A percentile compares a stretch with the other conserved stretches of the same genome.
Conservation (phyloP, 2,888 invertebrate species). For the Plagodis dolabraria region DNA sequence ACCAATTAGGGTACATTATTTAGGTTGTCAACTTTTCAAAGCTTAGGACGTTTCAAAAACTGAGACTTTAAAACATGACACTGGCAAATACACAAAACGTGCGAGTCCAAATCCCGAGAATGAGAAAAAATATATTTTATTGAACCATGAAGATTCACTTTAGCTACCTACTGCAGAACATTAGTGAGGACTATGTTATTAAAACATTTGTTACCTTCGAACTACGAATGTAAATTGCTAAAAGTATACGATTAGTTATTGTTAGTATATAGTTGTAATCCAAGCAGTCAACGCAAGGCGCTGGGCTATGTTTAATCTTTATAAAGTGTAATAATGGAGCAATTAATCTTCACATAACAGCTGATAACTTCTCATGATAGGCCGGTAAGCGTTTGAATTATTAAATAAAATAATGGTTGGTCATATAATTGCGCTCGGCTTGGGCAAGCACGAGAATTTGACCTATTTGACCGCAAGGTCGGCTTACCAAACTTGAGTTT, state of each 20-base stretch:
- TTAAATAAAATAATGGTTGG: constrained; percentile 70
- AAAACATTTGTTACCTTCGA: no score
- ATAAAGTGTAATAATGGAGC: constrained; percentile 21
- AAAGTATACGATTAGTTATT: neutral
- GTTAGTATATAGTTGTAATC: constrained; percentile 15
- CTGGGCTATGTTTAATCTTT: constrained; percentile 10
- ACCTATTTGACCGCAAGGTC: constrained; percentile 71
- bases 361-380: constrained; percentile 40
- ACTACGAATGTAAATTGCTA: neutral
- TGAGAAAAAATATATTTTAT: no score
- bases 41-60: no score
- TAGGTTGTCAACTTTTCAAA: no score
- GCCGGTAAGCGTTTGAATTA: constrained; percentile 66
- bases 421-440: constrained; percentile 65
- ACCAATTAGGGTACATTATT: no score
- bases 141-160: no score
- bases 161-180: no score
- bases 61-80: no score
- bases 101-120: no score
- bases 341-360: constrained; percentile 30
- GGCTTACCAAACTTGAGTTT: constrained; percentile 60
- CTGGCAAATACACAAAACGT: no score
- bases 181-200: no score
- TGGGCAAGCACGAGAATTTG: constrained; percentile 69
- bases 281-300: neutral